Percentiles rank a stretch among this genome's conserved stretches.
These are phyloP conservation scores for Meloidogyne floridensis DNA, from an alignment of 1,140 invertebrate species.

Conservation along the genomic window DNA sequence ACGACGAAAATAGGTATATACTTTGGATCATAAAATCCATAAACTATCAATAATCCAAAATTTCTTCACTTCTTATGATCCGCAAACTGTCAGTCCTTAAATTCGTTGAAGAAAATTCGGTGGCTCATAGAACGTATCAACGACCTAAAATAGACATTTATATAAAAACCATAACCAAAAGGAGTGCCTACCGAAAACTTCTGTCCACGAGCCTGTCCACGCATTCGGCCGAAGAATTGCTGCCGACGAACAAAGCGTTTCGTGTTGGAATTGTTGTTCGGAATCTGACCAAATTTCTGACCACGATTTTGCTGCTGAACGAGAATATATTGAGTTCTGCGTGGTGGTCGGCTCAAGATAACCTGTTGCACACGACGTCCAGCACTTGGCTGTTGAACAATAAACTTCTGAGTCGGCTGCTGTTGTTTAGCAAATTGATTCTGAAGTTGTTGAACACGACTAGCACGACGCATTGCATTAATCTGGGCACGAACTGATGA, in stretches of 20 bases:
- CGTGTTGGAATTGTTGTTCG: background rate
- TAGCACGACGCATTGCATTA: slow-evolving; percentile 30
- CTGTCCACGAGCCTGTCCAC: background rate
- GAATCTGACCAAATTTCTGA: background rate
- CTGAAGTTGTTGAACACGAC: slow-evolving; percentile 20
- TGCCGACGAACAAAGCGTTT: slow-evolving; percentile 8
- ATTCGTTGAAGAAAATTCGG: slow-evolving; percentile 46
- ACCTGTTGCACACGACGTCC: background rate
- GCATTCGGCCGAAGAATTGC: background rate
- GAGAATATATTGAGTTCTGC: background rate
- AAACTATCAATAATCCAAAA: background rate
- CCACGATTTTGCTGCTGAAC: slow-evolving; percentile 15
- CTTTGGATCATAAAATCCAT: background rate
- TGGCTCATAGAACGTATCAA: slow-evolving; percentile 48
- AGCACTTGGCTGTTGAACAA: background rate
- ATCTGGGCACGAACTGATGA: slow-evolving; percentile 30
- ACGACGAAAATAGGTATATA: background rate
- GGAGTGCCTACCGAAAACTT: background rate
- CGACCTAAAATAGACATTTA: slow-evolving; percentile 12
- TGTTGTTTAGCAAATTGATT: slow-evolving; percentile 22
- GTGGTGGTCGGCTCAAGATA: background rate
- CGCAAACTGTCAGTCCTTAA: background rate
- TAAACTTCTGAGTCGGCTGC: background rate
- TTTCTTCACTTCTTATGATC: background rate
- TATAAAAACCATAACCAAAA: background rate